Conservation (phyloP, 23 tunicate species). For the Ciona savignyi region DNA sequence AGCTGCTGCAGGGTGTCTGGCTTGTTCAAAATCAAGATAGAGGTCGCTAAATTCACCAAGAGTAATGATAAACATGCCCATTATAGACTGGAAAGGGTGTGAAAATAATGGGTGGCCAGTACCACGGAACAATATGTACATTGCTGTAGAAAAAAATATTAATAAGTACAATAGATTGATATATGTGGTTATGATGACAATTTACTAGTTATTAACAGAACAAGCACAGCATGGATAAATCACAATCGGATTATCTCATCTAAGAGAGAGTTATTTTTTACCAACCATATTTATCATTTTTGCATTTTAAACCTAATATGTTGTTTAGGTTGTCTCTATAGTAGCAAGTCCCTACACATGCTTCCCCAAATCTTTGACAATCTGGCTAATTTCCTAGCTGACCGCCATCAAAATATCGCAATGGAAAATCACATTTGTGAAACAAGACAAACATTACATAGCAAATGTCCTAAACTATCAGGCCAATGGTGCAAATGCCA, state of each 20-base stretch:
- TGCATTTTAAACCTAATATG: background rate
- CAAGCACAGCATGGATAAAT: background rate
- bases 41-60: constrained; percentile 85
- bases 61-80: constrained; percentile 85
- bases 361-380: too few species aligned
- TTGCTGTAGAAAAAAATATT: constrained; percentile 50
- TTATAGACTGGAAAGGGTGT: constrained; percentile 41
- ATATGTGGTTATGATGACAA: background rate
- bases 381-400: too few species aligned
- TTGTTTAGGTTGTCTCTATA: too few species aligned
- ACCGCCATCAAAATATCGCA: too few species aligned
- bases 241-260: background rate
- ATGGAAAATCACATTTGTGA: too few species aligned
- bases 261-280: background rate
- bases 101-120: constrained; percentile 33
- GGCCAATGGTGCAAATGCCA: too few species aligned
- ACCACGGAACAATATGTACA: constrained; percentile 80
- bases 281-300: background rate
- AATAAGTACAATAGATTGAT: background rate
- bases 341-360: too few species aligned
- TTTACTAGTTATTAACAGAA: background rate
- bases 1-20: constrained; percentile 51
- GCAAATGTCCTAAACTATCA: too few species aligned
- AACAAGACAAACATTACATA: too few species aligned
- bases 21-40: constrained; percentile 57